Base-by-base conservation (phyloP, 2,113 vertebrate species). In the Embiotoca jacksoni region DNA sequence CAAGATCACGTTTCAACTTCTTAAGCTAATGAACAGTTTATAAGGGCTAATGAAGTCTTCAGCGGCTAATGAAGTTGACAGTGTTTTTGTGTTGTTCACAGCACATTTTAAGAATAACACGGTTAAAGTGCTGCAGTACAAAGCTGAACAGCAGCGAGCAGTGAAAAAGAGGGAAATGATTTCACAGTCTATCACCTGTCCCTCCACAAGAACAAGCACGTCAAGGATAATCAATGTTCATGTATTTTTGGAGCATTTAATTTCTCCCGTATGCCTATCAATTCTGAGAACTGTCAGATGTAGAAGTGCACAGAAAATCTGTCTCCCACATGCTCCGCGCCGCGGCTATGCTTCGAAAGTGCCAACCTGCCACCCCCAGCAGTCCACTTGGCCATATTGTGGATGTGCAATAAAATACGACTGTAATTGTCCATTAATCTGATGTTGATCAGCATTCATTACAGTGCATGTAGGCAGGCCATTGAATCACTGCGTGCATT, bases 401-500 rank as follows among this genome's bases (percentile, higher is more conserved):
- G 77, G 68, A 85, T 86, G 83, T 88, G 90, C 85, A 86, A 86
- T 93, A 91, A 92, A 93, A 78, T 80, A 58, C 60, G 59, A 39
- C 73, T 67, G 50, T 88, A 91, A 93, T 91, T 84, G 83, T 90
- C 89, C 84, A 92, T 94, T 92, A 94, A 92, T 93, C 88, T 88
- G 65, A 82, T 53, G 68, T 79, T 89, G 86, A 87, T 89, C 86
- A 88, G 64, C 79, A 79, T 84, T 91, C 85, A 93, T 93, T 91
- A 90, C 9, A 32, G 59, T 35, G 41, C 62, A 61, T 72, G 83
- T 79, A 75, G 62, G 75, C 70, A 78, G 73, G 67, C 78, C 46
- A 60, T 62, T 85, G 70, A 85, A 82, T 84, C 80, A 16, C 77
- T 35, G 78, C 84, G 33, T 85, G 80, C 52, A 64, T 82, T 55